Evolutionary conservation across 2,797 vertebrate genomes (phyloP).

Genomic region (Sardinella longiceps): DNA sequence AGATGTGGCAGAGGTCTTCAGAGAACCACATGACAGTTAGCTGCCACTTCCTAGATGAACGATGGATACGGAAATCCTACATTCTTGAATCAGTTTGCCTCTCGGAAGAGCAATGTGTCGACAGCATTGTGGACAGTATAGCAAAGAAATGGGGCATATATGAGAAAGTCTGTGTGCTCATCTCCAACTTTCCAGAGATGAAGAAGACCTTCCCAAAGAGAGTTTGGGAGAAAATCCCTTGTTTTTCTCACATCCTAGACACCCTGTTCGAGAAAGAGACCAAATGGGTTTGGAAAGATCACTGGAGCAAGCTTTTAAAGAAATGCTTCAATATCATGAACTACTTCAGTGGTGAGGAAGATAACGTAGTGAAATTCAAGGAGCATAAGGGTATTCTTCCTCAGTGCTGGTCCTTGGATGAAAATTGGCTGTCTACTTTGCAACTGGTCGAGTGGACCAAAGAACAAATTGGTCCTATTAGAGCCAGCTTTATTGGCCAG

Average conservation of each 20-base stretch:
- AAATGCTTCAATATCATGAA: conserved; percentile 41
- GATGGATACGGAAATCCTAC: conserved; percentile 46
- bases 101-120: not conserved
- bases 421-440: conserved; percentile 36
- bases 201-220: not conserved
- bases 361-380: not conserved
- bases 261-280: conserved; percentile 27
- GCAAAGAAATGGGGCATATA: conserved; percentile 34
- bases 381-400: not conserved
- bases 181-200: conserved; percentile 35
- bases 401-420: conserved; percentile 24
- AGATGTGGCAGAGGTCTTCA: conserved; percentile 42
- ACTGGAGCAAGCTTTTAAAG: conserved; percentile 22
- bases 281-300: not conserved
- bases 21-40: conserved; percentile 46
- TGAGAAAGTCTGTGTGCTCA: conserved; percentile 38
- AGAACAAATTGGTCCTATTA: conserved; percentile 23
- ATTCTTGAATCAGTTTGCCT: conserved; percentile 44
- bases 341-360: conserved; percentile 35
- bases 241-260: conserved; percentile 48
- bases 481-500: not conserved
- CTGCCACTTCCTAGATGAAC: conserved; percentile 40
- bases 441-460: conserved; percentile 39
- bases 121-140: conserved; percentile 28
- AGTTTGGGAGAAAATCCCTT: conserved; percentile 46